Evolutionary conservation across 1,140 invertebrate genomes (phyloP), one percentile per base, ranked within the genome.

Genomic region (Teleopsis dalmanni): DNA sequence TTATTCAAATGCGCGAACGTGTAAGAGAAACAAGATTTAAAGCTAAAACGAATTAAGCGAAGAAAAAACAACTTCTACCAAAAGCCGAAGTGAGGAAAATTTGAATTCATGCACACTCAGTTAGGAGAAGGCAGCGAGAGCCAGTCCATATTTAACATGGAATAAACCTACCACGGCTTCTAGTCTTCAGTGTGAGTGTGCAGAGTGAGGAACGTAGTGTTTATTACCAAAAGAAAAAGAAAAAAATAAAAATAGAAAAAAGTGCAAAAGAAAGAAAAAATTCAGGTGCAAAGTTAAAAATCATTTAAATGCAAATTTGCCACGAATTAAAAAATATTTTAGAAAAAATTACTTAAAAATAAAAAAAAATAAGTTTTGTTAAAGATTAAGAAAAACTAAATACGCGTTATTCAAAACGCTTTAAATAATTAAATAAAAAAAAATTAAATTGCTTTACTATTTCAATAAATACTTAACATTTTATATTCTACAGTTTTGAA

Each of bases 371-470:
- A 7, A 16, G 9, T 35, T 11, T 35, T 35, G n/a, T 35, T 14
- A n/a, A n/a, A 35, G 19, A 7, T 35, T 3, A 18, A 35, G n/a
- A n/a, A n/a, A n/a, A n/a, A n/a, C n/a, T n/a, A n/a, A n/a, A n/a
- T n/a, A n/a, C n/a, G n/a, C n/a, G 37, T 40, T 19, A 22, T 40
- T n/a, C n/a, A n/a, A n/a, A n/a, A n/a, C n/a, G n/a, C n/a, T n/a
- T n/a, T n/a, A n/a, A n/a, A n/a, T n/a, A n/a, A n/a, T n/a, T n/a
- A 31, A 43, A 5, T 43, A 22, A 8, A 16, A 29, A 47, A 36
- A 25, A 54, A 48, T 37, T 51, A 46, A 51, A 48, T 52, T 51
- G 45, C 44, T 50, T 60, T 45, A 63, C 50, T 56, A 38, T 47
- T 46, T 47, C 48, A 11, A 43, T 26, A 10, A 43, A 5, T 8